Evolutionary conservation across 2,113 vertebrate genomes (phyloP).

Genomic region (Eptesicus fuscus): DNA sequence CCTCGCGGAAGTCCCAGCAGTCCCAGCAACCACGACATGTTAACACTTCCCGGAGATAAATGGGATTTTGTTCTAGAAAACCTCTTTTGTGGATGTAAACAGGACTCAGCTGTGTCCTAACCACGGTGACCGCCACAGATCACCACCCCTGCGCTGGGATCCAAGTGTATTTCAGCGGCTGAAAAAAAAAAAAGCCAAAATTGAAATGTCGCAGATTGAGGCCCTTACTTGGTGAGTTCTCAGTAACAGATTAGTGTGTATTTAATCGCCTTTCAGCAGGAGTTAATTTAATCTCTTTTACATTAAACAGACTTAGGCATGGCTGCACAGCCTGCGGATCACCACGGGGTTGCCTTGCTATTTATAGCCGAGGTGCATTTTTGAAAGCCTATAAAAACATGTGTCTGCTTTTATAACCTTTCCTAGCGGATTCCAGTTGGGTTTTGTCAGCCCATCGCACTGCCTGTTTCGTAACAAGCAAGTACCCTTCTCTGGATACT

Average conservation of each 20-base stretch:
- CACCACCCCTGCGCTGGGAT: background rate
- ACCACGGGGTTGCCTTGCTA: slow-evolving; percentile 9
- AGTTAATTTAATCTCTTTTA: slow-evolving; percentile 52
- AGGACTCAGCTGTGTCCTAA: background rate
- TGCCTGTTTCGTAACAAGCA: slow-evolving; percentile 47
- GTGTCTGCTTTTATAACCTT: slow-evolving; percentile 55
- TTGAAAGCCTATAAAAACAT: slow-evolving; percentile 2
- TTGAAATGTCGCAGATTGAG: slow-evolving; percentile 3
- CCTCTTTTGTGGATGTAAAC: background rate
- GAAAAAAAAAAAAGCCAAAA: background rate
- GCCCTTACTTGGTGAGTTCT: slow-evolving; percentile 19
- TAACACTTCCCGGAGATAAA: background rate
- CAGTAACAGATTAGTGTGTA: background rate
- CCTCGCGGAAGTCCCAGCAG: background rate
- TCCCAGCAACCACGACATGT: background rate
- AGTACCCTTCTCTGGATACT: background rate
- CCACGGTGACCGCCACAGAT: background rate
- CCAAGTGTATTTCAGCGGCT: background rate
- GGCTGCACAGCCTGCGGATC: background rate
- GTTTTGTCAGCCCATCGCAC: slow-evolving; percentile 43
- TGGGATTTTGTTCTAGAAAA: background rate
- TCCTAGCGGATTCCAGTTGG: slow-evolving; percentile 47
- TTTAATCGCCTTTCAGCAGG: slow-evolving; percentile 29
- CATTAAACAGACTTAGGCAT: background rate
- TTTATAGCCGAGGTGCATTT: slow-evolving; percentile 43